These are phyloP conservation scores for Zaprionus vittiger DNA, from an alignment of 1,140 invertebrate species.

Conservation along the genomic window DNA sequence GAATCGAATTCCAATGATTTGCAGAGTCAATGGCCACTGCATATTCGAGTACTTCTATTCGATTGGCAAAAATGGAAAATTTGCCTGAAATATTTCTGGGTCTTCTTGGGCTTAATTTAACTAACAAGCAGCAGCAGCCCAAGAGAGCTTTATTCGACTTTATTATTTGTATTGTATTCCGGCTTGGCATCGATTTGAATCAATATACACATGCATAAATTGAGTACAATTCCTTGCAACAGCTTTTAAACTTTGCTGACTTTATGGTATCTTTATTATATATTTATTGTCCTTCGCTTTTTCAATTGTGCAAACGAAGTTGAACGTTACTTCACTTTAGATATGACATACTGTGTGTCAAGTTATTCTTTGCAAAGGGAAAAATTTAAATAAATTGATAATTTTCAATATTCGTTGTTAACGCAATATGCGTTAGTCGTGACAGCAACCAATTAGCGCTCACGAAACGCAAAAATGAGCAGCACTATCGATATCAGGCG, in stretches of 20 bases:
- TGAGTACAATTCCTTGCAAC: neutral
- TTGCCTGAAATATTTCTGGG: neutral
- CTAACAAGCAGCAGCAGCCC: constrained; percentile 2
- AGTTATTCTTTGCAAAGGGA: no score
- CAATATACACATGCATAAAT: neutral
- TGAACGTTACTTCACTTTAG: neutral
- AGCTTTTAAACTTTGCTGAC: neutral
- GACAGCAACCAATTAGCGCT: no score
- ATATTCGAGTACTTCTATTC: constrained; percentile 10
- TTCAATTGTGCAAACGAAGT: neutral
- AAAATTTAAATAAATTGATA: neutral
- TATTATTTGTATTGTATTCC: neutral
- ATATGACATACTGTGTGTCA: no score
- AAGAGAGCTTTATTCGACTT: constrained; percentile 6
- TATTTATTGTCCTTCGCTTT: neutral
- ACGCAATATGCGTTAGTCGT: no score
- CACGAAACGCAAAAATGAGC: neutral
- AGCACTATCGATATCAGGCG: neutral
- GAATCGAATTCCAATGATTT: constrained; percentile 68
- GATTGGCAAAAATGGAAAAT: constrained; percentile 20
- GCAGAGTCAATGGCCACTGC: constrained; percentile 20
- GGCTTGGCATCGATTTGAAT: constrained; percentile 8
- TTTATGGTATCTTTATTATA: neutral
- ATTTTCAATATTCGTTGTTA: no score
- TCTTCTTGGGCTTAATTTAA: constrained; percentile 9